These are phyloP conservation scores for Hydrotaea diabolus DNA, from an alignment of 2,888 invertebrate species.

Conservation along the genomic window DNA sequence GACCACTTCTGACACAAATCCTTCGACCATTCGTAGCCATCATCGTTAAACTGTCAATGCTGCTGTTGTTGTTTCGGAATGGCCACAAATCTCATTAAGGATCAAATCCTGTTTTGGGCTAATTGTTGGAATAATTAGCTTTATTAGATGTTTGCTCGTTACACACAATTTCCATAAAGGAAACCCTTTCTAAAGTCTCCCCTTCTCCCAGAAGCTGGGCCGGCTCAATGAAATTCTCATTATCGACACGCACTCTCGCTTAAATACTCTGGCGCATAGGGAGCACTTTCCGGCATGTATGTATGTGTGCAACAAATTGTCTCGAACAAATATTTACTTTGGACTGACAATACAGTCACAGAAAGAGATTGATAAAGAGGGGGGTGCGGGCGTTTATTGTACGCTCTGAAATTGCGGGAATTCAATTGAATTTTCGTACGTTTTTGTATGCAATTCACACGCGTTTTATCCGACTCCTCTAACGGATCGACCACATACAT, in stretches of 20 bases:
- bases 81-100: background rate
- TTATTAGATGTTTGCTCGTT: conserved; percentile 52
- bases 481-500: conserved; percentile 37
- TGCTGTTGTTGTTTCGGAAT: background rate
- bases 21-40: background rate
- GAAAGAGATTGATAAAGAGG: background rate
- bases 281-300: conserved; percentile 2
- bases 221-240: conserved; percentile 42
- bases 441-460: conserved; percentile 69
- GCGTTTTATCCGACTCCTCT: conserved; percentile 54
- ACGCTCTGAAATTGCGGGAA: conserved; percentile 42
- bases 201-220: background rate
- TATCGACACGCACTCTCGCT: conserved; percentile 4
- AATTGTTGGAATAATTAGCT: conserved; percentile 61
- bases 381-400: background rate
- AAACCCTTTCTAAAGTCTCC: conserved; percentile 55
- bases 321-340: conserved; percentile 45
- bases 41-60: background rate
- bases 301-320: conserved; percentile 11
- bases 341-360: conserved; percentile 24
- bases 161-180: conserved; percentile 64
- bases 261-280: conserved; percentile 2
- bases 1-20: conserved; percentile 13
- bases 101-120: conserved; percentile 56
- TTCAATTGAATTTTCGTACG: conserved; percentile 66